These are phyloP conservation scores for Pterocles orientalis DNA, from an alignment of 2,113 vertebrate genomes.

Conservation along the genomic window DNA sequence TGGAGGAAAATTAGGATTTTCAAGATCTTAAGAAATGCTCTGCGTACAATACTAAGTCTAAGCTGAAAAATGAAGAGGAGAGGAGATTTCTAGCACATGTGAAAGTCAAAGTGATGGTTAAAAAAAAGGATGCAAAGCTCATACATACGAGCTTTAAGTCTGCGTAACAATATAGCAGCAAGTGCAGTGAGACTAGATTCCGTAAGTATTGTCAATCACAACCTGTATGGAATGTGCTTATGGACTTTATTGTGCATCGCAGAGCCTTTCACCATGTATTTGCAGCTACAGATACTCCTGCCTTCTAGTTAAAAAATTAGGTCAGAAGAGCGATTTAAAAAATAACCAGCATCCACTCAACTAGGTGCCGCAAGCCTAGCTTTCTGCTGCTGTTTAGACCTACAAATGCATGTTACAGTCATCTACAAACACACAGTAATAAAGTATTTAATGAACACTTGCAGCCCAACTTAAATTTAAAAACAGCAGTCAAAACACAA, in stretches of 20 bases:
- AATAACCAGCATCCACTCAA: background rate
- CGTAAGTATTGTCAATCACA: background rate
- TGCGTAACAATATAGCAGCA: background rate
- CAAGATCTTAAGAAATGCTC: background rate
- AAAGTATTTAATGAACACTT: background rate
- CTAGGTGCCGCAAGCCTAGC: background rate
- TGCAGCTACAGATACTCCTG: background rate
- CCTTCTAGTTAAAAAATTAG: background rate
- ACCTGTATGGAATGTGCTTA: background rate
- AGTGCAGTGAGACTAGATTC: background rate
- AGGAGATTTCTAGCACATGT: background rate
- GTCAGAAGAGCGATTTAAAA: background rate
- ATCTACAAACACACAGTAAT: background rate
- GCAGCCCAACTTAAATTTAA: background rate
- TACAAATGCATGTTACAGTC: background rate
- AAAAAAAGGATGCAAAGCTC: background rate
- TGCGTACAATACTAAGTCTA: background rate
- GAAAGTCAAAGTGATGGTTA: background rate
- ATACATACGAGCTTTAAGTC: background rate
- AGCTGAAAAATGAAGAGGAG: background rate
- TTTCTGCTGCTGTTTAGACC: background rate
- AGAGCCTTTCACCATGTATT: background rate
- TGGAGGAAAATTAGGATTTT: background rate
- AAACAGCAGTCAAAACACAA: background rate
- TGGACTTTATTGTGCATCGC: background rate